Percentiles rank a stretch among this genome's conserved stretches.
Conservation (phyloP, 2,888 invertebrate genomes). For the Oxystoma pomonae region DNA sequence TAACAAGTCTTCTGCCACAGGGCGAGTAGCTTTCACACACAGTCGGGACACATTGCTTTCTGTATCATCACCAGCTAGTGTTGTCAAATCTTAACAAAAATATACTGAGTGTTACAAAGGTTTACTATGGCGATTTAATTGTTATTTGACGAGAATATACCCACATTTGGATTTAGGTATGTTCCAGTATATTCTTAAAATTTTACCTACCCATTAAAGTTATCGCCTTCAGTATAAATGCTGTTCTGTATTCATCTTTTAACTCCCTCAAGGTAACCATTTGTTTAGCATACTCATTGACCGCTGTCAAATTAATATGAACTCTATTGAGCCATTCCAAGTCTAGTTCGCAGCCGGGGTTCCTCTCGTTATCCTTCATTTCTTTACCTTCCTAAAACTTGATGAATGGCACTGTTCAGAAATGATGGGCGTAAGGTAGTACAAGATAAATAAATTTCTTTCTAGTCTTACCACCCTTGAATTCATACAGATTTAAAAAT, state of each 20-base stretch:
- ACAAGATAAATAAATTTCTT: too few species aligned
- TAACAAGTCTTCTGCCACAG: slow-evolving; percentile 36
- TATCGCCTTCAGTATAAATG: slow-evolving; percentile 79
- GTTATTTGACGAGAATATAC: too few species aligned
- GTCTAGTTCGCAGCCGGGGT: slow-evolving; percentile 47
- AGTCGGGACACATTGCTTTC: slow-evolving; percentile 72
- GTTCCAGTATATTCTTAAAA: too few species aligned
- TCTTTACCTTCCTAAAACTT: too few species aligned
- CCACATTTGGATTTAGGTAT: too few species aligned
- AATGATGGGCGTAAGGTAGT: too few species aligned
- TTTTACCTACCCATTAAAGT: slow-evolving; percentile 59
- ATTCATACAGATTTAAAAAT: too few species aligned
- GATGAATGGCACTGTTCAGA: too few species aligned
- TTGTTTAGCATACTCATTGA: slow-evolving; percentile 53
- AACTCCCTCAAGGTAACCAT: slow-evolving; percentile 47
- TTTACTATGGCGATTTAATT: too few species aligned
- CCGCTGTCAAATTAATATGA: slow-evolving; percentile 54
- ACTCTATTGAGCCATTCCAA: slow-evolving; percentile 50
- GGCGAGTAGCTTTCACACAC: slow-evolving; percentile 60
- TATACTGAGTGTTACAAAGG: too few species aligned
- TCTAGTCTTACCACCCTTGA: too few species aligned
- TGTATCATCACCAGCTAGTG: slow-evolving; percentile 81
- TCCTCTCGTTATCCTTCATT: slow-evolving; percentile 27
- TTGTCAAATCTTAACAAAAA: slow-evolving; percentile 94
- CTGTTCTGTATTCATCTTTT: slow-evolving; percentile 50